Base-by-base conservation (phyloP, 1,140 invertebrate species). In the Caenorhabditis latens region DNA sequence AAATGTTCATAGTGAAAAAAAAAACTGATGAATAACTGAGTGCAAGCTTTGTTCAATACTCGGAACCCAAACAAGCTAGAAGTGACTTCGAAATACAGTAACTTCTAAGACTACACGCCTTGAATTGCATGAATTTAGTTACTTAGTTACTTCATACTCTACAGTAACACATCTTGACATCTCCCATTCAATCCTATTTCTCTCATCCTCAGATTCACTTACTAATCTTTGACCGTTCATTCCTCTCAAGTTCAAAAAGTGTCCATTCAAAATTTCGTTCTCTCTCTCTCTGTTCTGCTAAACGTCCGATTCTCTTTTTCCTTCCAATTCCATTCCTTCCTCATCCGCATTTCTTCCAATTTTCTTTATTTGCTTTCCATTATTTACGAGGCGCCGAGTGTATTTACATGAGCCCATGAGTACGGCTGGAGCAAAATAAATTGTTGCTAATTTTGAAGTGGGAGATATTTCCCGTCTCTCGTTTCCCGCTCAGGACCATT, bases 401-500 rank as follows among this genome's bases (percentile, higher is more conserved):
- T 79, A 79, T 79, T 79, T 50, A 79, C 71, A 79, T 79, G 71
- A 19, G 46, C 46, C 43, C 71, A 79, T 79, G 71, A 50, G 71
- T 79, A 79, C 71, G 71, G 71, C 65, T 79, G 43, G 71, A 79
- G 71, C 71, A 79, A 79, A 79, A 79, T 79, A 79, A 50, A 79
- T 79, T 79, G 71, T 79, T 79, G 71, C 71, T 79, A 79, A 79
- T 79, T 79, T 79, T 79, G 71, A 79, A 79, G 71, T 79, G 71
- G 71, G 71, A 50, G 71, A 79, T 79, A 50, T 79, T 79, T 79
- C n/a, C 46, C 46, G 46, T 63, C 61, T 63, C 61, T 11, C 53
- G 19, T 71, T 32, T 71, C 65, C 65, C 40, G 58, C 24, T 24
- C 58, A 32, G 24, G 24, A 63, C 61, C 21, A 11, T 40, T 63